phyloP scores from a whole-genome alignment of 1,140 invertebrate species.

The Tetramorium simillimum region DNA sequence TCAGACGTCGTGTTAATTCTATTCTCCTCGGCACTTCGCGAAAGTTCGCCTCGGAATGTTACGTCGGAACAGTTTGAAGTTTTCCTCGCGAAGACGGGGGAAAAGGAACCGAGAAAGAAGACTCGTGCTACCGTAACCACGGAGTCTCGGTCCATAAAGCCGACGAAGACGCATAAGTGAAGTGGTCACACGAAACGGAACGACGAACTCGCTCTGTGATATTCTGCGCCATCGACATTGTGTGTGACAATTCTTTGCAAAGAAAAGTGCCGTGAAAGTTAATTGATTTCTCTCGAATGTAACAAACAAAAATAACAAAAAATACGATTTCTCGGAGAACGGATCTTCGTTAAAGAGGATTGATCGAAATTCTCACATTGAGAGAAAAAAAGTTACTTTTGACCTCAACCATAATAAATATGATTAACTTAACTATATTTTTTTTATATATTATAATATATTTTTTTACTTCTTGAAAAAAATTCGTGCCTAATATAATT shows the following conservation, averaged over 20 bases:
- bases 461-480: not conserved
- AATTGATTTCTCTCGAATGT: not conserved
- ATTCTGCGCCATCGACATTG: slow-evolving; percentile 69
- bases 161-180: slow-evolving; percentile 76
- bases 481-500: not conserved
- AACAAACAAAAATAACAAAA: too few species aligned
- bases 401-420: too few species aligned
- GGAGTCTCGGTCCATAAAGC: slow-evolving; percentile 76
- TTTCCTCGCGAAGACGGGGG: slow-evolving; percentile 13
- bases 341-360: not conserved
- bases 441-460: too few species aligned
- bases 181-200: slow-evolving; percentile 75
- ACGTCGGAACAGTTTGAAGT: slow-evolving; percentile 68
- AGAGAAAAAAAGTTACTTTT: too few species aligned
- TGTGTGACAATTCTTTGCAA: slow-evolving; percentile 57
- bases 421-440: too few species aligned
- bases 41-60: slow-evolving; percentile 49
- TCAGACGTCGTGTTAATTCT: slow-evolving; percentile 56
- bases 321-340: too few species aligned
- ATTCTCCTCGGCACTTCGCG: slow-evolving; percentile 38
- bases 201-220: slow-evolving; percentile 67
- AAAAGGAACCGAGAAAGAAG: slow-evolving; percentile 30
- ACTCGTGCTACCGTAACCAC: slow-evolving; percentile 60
- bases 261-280: slow-evolving; percentile 23
- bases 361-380: not conserved